Evolutionary conservation across 2,888 invertebrate genomes (phyloP).

Genomic region (Drosophila ezoana): DNA sequence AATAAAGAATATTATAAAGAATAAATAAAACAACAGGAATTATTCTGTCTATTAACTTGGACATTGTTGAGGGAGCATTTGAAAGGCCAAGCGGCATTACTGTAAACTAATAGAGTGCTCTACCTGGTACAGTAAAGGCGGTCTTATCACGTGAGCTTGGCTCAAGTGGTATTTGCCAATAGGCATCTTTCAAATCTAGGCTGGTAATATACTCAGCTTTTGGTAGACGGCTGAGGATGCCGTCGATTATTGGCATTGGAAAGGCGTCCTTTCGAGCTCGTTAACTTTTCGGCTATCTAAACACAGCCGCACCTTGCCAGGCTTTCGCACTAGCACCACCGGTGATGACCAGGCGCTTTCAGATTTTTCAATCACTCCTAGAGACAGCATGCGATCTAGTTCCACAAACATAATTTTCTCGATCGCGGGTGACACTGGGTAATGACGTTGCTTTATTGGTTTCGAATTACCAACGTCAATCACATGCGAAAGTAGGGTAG

Average conservation of each 20-base stretch:
- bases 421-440: conserved; percentile 6
- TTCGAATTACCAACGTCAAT: too few species aligned
- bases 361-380: not conserved
- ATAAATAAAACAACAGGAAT: not conserved
- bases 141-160: not conserved
- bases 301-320: too few species aligned
- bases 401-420: conserved; percentile 21
- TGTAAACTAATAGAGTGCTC: not conserved
- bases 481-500: too few species aligned
- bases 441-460: conserved; percentile 2
- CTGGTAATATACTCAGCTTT: conserved; percentile 1
- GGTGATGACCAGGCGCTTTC: not conserved
- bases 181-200: conserved; percentile 4
- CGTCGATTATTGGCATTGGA: not conserved
- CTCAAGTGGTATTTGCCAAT: not conserved
- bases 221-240: not conserved
- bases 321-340: too few species aligned
- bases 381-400: conserved; percentile 5
- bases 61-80: not conserved
- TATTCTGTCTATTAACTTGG: not conserved
- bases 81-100: not conserved
- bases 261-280: conserved; percentile 2
- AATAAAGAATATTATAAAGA: conserved; percentile 1
- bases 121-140: not conserved
- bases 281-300: too few species aligned